These are phyloP conservation scores for Okamejei kenojei DNA, from an alignment of 2,797 vertebrate genomes.

Conservation along the genomic window DNA sequence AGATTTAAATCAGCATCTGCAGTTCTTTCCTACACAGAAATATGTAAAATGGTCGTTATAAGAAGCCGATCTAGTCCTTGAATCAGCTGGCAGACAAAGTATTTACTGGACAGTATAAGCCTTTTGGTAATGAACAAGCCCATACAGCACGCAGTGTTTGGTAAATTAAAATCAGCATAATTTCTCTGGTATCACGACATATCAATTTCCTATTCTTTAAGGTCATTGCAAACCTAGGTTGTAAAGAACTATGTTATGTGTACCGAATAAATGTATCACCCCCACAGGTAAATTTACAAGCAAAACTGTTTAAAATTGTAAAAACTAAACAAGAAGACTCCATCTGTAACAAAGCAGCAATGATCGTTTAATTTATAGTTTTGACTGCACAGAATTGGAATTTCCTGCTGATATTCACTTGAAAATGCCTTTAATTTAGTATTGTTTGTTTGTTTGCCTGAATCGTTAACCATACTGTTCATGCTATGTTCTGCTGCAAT, in stretches of 20 bases:
- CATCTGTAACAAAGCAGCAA: neutral
- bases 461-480: neutral
- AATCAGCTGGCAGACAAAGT: neutral
- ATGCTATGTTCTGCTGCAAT: neutral
- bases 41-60: neutral
- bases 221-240: neutral
- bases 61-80: neutral
- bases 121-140: neutral
- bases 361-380: neutral
- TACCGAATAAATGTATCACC: neutral
- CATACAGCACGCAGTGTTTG: neutral
- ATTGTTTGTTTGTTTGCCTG: neutral
- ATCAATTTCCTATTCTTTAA: neutral
- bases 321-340: neutral
- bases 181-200: neutral
- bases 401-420: neutral
- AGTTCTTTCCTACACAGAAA: too few species aligned
- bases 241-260: neutral
- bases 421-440: neutral
- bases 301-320: neutral
- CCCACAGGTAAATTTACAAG: neutral
- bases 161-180: neutral
- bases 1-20: too few species aligned
- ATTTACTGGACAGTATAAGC: neutral
- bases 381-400: neutral